These are phyloP conservation scores for Smittia aterrima DNA, from an alignment of 2,888 invertebrate genomes.

Conservation along the genomic window DNA sequence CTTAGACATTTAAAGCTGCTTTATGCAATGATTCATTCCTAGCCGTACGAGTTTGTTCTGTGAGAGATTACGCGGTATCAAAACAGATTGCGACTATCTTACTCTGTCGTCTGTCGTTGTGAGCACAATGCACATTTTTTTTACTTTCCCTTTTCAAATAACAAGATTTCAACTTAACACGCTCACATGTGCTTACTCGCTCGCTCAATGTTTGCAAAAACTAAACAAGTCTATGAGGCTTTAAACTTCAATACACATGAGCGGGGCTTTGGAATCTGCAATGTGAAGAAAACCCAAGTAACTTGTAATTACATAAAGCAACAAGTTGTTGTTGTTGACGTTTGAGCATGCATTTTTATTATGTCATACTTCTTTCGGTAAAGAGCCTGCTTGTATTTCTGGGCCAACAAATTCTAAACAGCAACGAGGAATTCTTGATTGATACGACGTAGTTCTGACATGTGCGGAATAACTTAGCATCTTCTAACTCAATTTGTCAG, in stretches of 20 bases:
- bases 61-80: slow-evolving; percentile 13
- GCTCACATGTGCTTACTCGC: background rate
- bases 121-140: slow-evolving; percentile 11
- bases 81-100: background rate
- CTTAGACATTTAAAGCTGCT: background rate
- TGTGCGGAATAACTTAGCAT: too few species aligned
- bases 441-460: too few species aligned
- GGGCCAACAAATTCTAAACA: too few species aligned
- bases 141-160: slow-evolving; percentile 37
- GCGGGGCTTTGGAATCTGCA: background rate
- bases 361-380: slow-evolving; percentile 2
- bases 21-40: background rate
- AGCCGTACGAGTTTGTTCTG: background rate
- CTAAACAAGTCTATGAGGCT: background rate
- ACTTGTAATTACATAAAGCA: background rate
- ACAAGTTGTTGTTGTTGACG: background rate
- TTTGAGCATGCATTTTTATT: background rate
- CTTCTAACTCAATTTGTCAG: background rate
- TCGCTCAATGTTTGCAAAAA: background rate
- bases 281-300: background rate
- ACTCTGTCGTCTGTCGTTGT: background rate
- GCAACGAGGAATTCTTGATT: too few species aligned
- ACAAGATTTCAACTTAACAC: background rate
- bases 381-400: too few species aligned
- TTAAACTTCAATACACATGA: background rate